These are phyloP conservation scores for Poecilobothrus nobilitatus DNA, from an alignment of 2,888 invertebrate genomes.

Conservation along the genomic window DNA sequence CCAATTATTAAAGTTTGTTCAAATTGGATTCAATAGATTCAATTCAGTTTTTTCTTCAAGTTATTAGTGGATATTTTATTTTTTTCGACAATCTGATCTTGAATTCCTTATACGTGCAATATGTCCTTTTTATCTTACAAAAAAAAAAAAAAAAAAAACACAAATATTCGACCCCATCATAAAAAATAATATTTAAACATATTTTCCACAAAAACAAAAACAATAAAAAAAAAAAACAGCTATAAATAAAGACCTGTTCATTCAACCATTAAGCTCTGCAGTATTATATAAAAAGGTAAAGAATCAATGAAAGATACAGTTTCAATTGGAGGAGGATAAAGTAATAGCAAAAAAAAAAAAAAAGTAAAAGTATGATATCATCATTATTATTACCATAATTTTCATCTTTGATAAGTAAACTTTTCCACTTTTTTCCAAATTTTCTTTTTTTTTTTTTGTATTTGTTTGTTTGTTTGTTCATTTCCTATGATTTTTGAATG, in stretches of 20 bases:
- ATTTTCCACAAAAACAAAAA: too few species aligned
- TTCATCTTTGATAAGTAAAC: neutral
- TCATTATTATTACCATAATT: neutral
- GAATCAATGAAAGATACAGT: too few species aligned
- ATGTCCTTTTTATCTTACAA: neutral
- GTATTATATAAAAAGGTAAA: neutral
- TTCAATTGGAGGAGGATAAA: neutral
- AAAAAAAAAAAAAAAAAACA: too few species aligned
- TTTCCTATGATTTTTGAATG: neutral
- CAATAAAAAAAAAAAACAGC: neutral
- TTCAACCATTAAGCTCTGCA: neutral
- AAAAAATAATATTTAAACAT: constrained; percentile 3
- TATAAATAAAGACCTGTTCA: neutral
- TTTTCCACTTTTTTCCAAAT: neutral
- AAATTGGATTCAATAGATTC: too few species aligned
- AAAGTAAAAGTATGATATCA: neutral
- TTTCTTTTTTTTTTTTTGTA: neutral
- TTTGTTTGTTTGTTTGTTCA: neutral
- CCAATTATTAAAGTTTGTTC: too few species aligned
- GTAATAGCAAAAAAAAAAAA: neutral
- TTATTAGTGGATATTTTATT: too few species aligned
- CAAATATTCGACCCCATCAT: neutral
- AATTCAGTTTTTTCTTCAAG: too few species aligned
- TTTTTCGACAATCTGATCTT: too few species aligned
- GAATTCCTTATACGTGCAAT: neutral